These are phyloP conservation scores for Actinia tenebrosa DNA, from an alignment of 64 coral and sea anemone species.

Conservation along the genomic window DNA sequence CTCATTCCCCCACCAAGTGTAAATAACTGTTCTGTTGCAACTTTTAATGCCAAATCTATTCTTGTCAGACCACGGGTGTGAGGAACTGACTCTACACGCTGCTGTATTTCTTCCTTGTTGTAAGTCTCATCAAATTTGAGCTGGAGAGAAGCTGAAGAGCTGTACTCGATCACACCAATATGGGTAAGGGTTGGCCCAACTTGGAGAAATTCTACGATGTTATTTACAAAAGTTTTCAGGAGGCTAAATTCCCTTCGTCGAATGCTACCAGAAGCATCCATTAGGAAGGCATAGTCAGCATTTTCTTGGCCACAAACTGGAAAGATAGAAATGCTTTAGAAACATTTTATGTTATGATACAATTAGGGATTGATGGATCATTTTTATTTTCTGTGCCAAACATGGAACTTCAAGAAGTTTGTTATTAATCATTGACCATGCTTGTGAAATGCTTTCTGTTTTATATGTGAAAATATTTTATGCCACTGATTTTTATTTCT, in stretches of 20 bases:
- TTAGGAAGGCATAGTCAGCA: slow-evolving; percentile 77
- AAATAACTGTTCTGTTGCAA: slow-evolving; percentile 52
- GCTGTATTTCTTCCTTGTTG: slow-evolving; percentile 47
- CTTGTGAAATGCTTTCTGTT: too few relatives aligned
- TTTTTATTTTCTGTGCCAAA: too few relatives aligned
- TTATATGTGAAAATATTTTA: too few relatives aligned
- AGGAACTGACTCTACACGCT: slow-evolving; percentile 17
- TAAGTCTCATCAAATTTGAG: slow-evolving; percentile 48
- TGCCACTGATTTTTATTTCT: not conserved
- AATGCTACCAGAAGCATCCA: slow-evolving; percentile 83
- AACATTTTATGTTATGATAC: too few relatives aligned
- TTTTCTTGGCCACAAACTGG: slow-evolving; percentile 83
- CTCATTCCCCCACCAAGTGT: slow-evolving; percentile 59
- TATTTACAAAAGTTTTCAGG: slow-evolving; percentile 55
- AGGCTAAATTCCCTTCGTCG: not conserved
- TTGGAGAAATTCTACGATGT: slow-evolving; percentile 60
- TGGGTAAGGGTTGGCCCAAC: slow-evolving; percentile 56
- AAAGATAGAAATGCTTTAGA: not conserved
- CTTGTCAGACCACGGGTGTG: slow-evolving; percentile 47
- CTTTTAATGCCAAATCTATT: slow-evolving; percentile 69
- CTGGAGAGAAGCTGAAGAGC: slow-evolving; percentile 16
- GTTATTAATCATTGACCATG: too few relatives aligned
- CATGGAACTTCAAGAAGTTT: too few relatives aligned
- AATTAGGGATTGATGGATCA: too few relatives aligned
- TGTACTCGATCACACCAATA: slow-evolving; percentile 76